Base-by-base conservation (phyloP, 2,797 vertebrate species). In the Pseudopleuronectes americanus region DNA sequence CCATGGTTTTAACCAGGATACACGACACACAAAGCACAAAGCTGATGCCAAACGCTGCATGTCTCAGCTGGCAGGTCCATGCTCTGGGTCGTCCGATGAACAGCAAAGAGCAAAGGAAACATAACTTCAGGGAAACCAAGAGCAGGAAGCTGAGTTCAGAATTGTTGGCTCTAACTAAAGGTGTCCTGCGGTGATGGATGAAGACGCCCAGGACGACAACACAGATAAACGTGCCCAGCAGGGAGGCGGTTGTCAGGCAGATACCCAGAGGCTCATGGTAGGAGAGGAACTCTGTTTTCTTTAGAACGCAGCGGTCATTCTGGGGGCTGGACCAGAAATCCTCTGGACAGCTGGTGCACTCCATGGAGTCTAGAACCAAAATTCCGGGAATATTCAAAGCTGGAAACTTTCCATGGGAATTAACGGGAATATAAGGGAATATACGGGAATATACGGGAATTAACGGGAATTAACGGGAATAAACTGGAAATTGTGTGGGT, bases 211-310 rank as follows among this genome's bases (percentile, higher is more conserved):
- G 26, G 5, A 92, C 87, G 53, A 84, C 17, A 26, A 57, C 31
- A 61, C 76, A 79, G 52, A 82, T 33, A 16, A 51, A 64, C 54
- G 84, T 80, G 2, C 90, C 89, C 2, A 92, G 12, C 8, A 86
- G 9, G 0, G 90, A 89, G 1, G 76, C 74, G 0, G 81, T 66
- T 14, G 88, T 89, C 64, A 93, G 16, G 6, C 63, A 87, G 53
- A 85, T 75, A n/a, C 85, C 70, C n/a, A 87, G n/a, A 72, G 87
- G 83, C 5, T 85, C 84, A 1, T 85, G 38, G 19, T 87, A 87
- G 26, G 79, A 92, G 2, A 94, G 91, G 43, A 92, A 94, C 68
- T 93, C 92, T 1, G 79, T 80, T 53, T 57, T 77, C 68, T 93
- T 94, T 4, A 71, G 80, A 21, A 93, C 13, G 72, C 93, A 94